Evolutionary conservation across 2,797 vertebrate species (phyloP).

Genomic region (Varecia variegata): DNA sequence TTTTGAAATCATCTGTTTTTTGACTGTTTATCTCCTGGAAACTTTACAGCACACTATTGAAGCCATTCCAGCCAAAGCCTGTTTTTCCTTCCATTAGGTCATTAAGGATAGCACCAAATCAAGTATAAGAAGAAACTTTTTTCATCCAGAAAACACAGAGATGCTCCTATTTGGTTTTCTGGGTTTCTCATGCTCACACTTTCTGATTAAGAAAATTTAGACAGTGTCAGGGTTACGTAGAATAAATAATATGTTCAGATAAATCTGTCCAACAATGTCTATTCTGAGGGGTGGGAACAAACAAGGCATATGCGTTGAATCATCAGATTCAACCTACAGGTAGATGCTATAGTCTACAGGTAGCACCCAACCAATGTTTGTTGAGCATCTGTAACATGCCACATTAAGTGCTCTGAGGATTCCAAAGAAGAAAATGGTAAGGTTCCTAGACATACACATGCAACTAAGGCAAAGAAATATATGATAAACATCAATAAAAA

Average conservation of each 20-base stretch:
- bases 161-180: slow-evolving; percentile 47
- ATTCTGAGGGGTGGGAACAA: neutral
- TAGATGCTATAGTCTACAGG: neutral
- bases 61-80: neutral
- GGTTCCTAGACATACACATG: neutral
- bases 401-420: neutral
- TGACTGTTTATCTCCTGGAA: neutral
- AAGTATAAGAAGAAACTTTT: slow-evolving; percentile 14
- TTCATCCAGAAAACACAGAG: neutral
- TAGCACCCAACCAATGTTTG: neutral
- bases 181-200: neutral
- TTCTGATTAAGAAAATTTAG: slow-evolving; percentile 38
- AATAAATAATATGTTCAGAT: neutral
- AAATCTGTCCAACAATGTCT: neutral
- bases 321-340: neutral
- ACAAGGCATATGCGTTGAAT: neutral
- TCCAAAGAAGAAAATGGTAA: neutral
- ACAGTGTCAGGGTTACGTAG: neutral
- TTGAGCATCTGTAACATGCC: neutral
- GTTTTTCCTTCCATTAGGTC: slow-evolving; percentile 42
- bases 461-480: neutral
- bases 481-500: neutral
- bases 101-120: neutral
- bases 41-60: neutral
- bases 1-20: slow-evolving; percentile 44